A percentile compares a stretch with the other conserved stretches of the same genome.
Conservation (phyloP, 2,888 invertebrate species). For the Epinotia brunnichana region DNA sequence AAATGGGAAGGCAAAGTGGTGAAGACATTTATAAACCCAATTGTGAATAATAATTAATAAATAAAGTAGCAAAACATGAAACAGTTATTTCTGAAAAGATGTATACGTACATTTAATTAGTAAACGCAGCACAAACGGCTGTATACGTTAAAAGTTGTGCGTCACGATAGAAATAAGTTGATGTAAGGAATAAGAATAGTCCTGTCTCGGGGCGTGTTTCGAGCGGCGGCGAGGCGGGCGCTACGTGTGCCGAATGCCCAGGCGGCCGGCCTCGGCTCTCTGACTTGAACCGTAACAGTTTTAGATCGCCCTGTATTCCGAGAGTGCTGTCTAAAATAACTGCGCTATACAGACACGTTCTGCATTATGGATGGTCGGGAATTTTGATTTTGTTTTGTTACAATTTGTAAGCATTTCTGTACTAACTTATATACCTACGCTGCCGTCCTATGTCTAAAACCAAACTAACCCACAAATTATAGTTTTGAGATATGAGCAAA, state of each 20-base stretch:
- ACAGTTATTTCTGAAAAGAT: not conserved
- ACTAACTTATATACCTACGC: too few species aligned
- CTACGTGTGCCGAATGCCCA: conserved; percentile 61
- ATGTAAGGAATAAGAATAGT: conserved; percentile 54
- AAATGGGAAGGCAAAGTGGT: not conserved
- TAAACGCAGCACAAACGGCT: not conserved
- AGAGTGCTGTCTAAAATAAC: conserved; percentile 56
- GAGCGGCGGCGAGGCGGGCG: conserved; percentile 61
- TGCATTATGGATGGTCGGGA: conserved; percentile 37
- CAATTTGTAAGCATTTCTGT: conserved; percentile 19
- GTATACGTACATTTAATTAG: not conserved
- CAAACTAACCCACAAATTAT: too few species aligned
- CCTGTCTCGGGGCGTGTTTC: conserved; percentile 56
- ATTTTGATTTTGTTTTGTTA: conserved; percentile 31
- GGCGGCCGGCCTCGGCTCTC: conserved; percentile 29
- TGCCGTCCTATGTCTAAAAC: too few species aligned
- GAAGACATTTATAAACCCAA: not conserved
- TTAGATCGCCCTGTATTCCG: conserved; percentile 59
- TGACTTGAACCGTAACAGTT: conserved; percentile 53
- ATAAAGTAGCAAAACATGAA: not conserved
- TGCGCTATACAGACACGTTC: conserved; percentile 47
- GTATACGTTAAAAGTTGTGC: conserved; percentile 16
- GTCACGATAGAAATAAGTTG: conserved; percentile 22
- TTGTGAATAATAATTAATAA: too few species aligned
- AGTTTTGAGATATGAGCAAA: too few species aligned